phyloP scores from a whole-genome alignment of 2,113 vertebrate genomes.

The Periophthalmus modestus region DNA sequence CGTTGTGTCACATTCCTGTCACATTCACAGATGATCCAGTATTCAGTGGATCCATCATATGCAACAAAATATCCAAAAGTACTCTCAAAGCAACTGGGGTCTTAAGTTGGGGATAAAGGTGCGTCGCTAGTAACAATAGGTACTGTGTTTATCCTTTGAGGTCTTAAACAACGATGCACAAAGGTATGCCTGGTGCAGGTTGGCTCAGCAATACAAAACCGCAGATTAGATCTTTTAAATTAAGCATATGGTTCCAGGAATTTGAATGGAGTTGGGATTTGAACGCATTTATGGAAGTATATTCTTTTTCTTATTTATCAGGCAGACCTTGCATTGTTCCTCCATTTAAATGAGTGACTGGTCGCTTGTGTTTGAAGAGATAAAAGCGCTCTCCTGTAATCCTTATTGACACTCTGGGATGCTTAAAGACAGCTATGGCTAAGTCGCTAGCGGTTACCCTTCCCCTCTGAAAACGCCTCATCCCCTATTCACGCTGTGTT shows the following conservation, averaged over 20 bases:
- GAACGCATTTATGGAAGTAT: conserved; percentile 77
- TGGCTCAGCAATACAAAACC: conserved; percentile 72
- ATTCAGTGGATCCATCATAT: too few relatives aligned
- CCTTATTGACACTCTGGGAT: conserved; percentile 81
- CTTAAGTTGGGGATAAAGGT: conserved; percentile 80
- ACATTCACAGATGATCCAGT: too few relatives aligned
- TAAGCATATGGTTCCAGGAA: conserved; percentile 75
- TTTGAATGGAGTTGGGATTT: conserved; percentile 80
- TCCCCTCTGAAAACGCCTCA: conserved; percentile 70
- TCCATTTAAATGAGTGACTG: conserved; percentile 81
- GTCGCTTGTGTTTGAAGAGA: conserved; percentile 78
- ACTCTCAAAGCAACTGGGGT: conserved; percentile 75
- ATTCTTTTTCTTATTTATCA: conserved; percentile 72
- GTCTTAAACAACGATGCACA: conserved; percentile 78
- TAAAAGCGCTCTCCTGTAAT: conserved; percentile 81
- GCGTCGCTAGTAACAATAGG: conserved; percentile 77
- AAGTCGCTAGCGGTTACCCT: conserved; percentile 72
- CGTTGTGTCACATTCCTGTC: too few relatives aligned
- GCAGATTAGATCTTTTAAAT: conserved; percentile 79
- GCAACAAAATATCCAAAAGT: conserved; percentile 18
- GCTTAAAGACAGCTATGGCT: conserved; percentile 76
- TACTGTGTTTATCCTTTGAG: conserved; percentile 78
- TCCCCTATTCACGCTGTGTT: conserved; percentile 68
- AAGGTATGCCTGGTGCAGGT: conserved; percentile 75
- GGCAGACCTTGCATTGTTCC: conserved; percentile 74